These are phyloP conservation scores for Rhopalosiphum padi DNA, from an alignment of 1,140 invertebrate species.

Conservation along the genomic window DNA sequence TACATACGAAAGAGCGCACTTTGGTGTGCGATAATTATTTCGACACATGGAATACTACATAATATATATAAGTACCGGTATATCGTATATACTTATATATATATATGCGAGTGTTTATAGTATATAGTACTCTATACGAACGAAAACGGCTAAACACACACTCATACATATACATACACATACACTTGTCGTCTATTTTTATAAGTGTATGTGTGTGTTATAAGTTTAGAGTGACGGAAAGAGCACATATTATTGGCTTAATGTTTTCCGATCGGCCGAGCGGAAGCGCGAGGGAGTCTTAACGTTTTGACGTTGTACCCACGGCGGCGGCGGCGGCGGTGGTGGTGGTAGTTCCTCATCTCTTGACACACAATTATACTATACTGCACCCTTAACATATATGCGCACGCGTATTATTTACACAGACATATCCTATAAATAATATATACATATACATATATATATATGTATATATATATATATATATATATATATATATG, in stretches of 20 bases:
- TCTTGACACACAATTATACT: conserved; percentile 51
- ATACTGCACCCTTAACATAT: conserved; percentile 4
- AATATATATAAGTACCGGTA: not conserved
- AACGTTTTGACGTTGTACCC: conserved; percentile 53
- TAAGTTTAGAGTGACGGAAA: conserved; percentile 33
- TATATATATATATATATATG: not conserved
- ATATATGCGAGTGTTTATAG: not conserved
- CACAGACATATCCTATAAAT: not conserved
- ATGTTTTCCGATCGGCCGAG: conserved; percentile 56
- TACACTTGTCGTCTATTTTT: not conserved
- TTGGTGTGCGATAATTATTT: conserved; percentile 41
- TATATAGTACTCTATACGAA: not conserved
- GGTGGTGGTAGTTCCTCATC: conserved; percentile 27
- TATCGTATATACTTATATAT: not conserved
- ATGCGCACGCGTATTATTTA: conserved; percentile 24
- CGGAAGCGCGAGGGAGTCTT: conserved; percentile 56
- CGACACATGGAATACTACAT: conserved; percentile 12
- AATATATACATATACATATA: too few relatives aligned
- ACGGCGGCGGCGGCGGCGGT: not conserved
- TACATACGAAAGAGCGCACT: conserved; percentile 9
- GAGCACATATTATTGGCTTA: conserved; percentile 55
- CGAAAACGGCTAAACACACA: not conserved
- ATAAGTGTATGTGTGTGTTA: not conserved
- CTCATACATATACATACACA: not conserved
- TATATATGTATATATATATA: not conserved